Evolutionary conservation across 1,140 invertebrate genomes (phyloP).

Genomic region (Calosoma granatense): DNA sequence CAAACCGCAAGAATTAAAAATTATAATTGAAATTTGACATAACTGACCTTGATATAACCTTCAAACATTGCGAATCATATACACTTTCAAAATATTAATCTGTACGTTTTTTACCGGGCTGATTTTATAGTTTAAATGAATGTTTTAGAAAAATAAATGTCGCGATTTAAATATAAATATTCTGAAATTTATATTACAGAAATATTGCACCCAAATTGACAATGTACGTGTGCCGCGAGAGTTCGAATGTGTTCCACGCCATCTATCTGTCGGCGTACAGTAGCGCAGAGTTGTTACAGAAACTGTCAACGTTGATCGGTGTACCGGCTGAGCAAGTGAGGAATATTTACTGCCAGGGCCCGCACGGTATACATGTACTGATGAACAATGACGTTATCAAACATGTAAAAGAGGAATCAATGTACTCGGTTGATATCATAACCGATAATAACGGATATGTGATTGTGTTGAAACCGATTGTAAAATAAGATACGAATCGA

Average conservation of each 20-base stretch:
- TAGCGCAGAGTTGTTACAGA: constrained; percentile 54
- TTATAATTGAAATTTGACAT: constrained; percentile 5
- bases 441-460: constrained; percentile 33
- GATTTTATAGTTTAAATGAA: constrained; percentile 2
- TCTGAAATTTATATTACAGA: constrained; percentile 42
- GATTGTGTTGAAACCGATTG: constrained; percentile 25
- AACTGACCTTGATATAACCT: constrained; percentile 7
- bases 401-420: constrained; percentile 53
- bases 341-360: constrained; percentile 57
- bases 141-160: no score
- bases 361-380: constrained; percentile 60
- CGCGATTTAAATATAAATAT: constrained; percentile 11
- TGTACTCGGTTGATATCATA: constrained; percentile 48
- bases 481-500: no score
- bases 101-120: constrained; percentile 8
- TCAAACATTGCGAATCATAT: not conserved
- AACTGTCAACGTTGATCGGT: constrained; percentile 50
- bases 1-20: no score
- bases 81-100: constrained; percentile 1
- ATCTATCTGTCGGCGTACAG: constrained; percentile 61
- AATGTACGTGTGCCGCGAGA: constrained; percentile 64
- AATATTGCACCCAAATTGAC: constrained; percentile 64
- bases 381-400: constrained; percentile 63
- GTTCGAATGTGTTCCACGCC: constrained; percentile 61
- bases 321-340: constrained; percentile 46